Conservation (phyloP, 2,888 invertebrate genomes). For the Perithous albicinctus region DNA sequence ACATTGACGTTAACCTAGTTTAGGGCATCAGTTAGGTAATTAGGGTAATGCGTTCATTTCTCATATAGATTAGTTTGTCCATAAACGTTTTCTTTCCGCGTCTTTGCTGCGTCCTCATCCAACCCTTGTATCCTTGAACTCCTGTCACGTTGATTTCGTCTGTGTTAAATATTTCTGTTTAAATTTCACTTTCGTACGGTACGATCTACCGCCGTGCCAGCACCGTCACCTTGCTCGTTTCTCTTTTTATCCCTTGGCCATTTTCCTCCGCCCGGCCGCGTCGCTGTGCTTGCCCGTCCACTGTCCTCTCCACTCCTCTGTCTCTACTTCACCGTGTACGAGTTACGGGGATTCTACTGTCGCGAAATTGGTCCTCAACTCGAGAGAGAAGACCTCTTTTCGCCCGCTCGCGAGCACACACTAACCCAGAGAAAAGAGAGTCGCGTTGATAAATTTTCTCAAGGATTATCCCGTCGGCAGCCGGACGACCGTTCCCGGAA, state of each 20-base stretch:
- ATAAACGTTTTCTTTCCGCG: neutral
- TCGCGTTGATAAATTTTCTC: constrained; percentile 74
- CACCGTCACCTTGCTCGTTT: constrained; percentile 27
- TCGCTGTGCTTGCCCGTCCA: constrained; percentile 33
- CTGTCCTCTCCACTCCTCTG: constrained; percentile 43
- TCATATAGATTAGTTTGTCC: constrained; percentile 30
- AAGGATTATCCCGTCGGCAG: constrained; percentile 73
- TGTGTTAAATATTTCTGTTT: constrained; percentile 52
- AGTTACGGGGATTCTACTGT: constrained; percentile 43
- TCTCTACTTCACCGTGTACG: constrained; percentile 34
- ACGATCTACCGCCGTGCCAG: constrained; percentile 9
- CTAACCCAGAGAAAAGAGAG: constrained; percentile 23
- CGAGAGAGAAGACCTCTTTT: constrained; percentile 26
- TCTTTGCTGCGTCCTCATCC: neutral
- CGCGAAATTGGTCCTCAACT: constrained; percentile 58
- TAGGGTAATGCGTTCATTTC: constrained; percentile 10
- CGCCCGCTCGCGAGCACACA: constrained; percentile 38
- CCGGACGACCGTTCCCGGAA: constrained; percentile 38
- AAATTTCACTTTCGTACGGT: constrained; percentile 47
- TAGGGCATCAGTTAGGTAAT: neutral
- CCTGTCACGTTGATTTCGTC: constrained; percentile 14
- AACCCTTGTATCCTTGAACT: constrained; percentile 7
- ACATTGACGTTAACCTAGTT: constrained; percentile 21
- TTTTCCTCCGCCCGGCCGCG: constrained; percentile 1
- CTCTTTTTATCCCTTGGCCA: neutral